A percentile compares a stretch with the other conserved stretches of the same genome.
These are phyloP conservation scores for Macroteleia sp. DNA, from an alignment of 2,888 invertebrate genomes.

Conservation along the genomic window DNA sequence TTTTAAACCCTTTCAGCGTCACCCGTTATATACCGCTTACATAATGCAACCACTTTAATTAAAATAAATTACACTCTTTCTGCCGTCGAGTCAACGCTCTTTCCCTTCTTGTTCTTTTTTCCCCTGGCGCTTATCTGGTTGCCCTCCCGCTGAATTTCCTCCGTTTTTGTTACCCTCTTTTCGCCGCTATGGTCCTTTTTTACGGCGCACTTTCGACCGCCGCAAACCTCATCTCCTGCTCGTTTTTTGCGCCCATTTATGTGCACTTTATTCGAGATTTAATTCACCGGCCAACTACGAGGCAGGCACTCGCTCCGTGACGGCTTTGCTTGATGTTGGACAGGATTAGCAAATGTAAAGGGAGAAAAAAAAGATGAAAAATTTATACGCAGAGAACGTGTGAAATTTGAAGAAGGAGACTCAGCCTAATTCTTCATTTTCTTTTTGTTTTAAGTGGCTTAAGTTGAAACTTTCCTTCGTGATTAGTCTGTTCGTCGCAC, in stretches of 20 bases:
- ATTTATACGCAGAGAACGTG: slow-evolving; percentile 7
- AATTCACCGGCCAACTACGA: slow-evolving; percentile 81
- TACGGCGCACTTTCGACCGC: slow-evolving; percentile 73
- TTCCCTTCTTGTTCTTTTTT: too few species aligned
- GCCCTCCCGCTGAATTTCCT: slow-evolving; percentile 41
- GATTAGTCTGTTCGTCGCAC: too few species aligned
- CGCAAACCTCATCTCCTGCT: slow-evolving; percentile 57
- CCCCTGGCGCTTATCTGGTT: too few species aligned
- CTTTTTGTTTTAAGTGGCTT: slow-evolving; percentile 32
- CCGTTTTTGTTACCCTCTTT: slow-evolving; percentile 43
- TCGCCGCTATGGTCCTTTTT: slow-evolving; percentile 61
- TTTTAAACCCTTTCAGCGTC: slow-evolving; percentile 79
- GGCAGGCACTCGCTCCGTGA: slow-evolving; percentile 63
- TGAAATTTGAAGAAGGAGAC: slow-evolving; percentile 43
- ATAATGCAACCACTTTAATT: slow-evolving; percentile 83
- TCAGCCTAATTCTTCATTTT: slow-evolving; percentile 32
- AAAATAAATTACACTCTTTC: slow-evolving; percentile 82
- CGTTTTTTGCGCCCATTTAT: slow-evolving; percentile 76
- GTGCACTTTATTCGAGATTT: slow-evolving; percentile 83
- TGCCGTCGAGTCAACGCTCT: slow-evolving; percentile 59
- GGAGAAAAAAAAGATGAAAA: slow-evolving; percentile 47
- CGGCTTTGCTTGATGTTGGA: slow-evolving; percentile 70
- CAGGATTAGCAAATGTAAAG: slow-evolving; percentile 75
- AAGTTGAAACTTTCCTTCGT: slow-evolving; percentile 28
- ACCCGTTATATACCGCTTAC: slow-evolving; percentile 77